Conservation (phyloP, 2,797 vertebrate species). For the Lophius americanus region DNA sequence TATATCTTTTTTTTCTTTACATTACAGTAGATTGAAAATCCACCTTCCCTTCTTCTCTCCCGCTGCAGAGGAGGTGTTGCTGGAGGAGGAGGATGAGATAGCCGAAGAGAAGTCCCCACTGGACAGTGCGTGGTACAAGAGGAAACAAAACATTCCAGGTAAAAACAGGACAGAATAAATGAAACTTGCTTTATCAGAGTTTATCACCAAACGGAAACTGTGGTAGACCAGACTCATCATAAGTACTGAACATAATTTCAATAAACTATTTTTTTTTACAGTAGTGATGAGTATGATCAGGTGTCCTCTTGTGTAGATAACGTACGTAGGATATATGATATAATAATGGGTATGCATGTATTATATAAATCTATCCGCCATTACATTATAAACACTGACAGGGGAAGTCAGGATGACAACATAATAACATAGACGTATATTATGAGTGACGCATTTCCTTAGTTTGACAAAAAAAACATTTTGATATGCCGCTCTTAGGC, state of each 20-base stretch:
- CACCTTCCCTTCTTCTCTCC: background rate
- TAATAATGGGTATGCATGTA: background rate
- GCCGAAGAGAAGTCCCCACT: conserved; percentile 96
- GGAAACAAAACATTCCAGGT: conserved; percentile 81
- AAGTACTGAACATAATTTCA: no score
- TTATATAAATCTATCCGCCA: no score
- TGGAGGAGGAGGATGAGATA: conserved; percentile 96
- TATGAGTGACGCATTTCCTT: background rate
- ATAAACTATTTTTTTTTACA: no score
- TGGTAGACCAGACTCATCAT: conserved; percentile 16
- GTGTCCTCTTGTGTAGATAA: no score
- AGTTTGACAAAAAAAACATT: background rate
- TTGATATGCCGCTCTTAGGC: background rate
- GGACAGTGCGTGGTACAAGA: conserved; percentile 89
- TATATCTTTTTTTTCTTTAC: background rate
- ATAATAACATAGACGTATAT: no score
- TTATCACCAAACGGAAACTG: conserved; percentile 10
- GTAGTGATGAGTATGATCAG: no score
- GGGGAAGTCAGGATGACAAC: no score
- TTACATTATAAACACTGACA: no score
- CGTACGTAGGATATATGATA: no score
- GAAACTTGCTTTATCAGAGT: conserved; percentile 39
- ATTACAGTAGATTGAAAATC: conserved; percentile 28
- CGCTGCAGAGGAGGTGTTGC: conserved; percentile 93
- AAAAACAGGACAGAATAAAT: conserved; percentile 49